Conservation (phyloP, 2,888 invertebrate genomes). For the Scaeva pyrastri region DNA sequence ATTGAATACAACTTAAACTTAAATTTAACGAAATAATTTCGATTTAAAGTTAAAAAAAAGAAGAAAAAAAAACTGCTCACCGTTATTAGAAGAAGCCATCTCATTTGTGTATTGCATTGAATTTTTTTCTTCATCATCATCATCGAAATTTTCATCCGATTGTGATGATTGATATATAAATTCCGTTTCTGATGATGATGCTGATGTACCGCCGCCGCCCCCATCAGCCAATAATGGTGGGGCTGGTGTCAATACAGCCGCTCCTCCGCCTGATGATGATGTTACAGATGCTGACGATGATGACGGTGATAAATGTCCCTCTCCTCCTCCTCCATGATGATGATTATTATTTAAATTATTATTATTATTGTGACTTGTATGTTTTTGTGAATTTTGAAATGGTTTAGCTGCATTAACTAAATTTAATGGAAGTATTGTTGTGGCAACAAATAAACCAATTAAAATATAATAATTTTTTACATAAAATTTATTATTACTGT, state of each 20-base stretch:
- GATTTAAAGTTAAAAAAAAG: too few relatives aligned
- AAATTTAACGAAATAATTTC: too few relatives aligned
- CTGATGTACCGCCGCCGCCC: neutral
- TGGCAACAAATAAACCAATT: slow-evolving; percentile 77
- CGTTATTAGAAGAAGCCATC: slow-evolving; percentile 79
- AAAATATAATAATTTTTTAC: slow-evolving; percentile 76
- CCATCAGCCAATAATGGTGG: slow-evolving; percentile 79
- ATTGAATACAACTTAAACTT: too few relatives aligned
- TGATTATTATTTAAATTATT: slow-evolving; percentile 43
- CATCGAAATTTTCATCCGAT: slow-evolving; percentile 81
- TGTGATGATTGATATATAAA: slow-evolving; percentile 80
- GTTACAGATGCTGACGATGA: slow-evolving; percentile 64
- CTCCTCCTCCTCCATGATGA: slow-evolving; percentile 7
- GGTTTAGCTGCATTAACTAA: slow-evolving; percentile 77
- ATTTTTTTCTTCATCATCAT: slow-evolving; percentile 77
- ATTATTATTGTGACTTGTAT: slow-evolving; percentile 63
- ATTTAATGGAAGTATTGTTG: slow-evolving; percentile 78
- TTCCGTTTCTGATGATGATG: slow-evolving; percentile 82
- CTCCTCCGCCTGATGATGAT: slow-evolving; percentile 77
- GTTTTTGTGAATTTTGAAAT: slow-evolving; percentile 70
- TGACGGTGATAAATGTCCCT: slow-evolving; percentile 42
- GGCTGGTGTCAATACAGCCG: slow-evolving; percentile 77
- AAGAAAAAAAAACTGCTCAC: slow-evolving; percentile 78
- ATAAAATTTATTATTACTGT: slow-evolving; percentile 54
- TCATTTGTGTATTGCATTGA: slow-evolving; percentile 78